Evolutionary conservation across 2,888 invertebrate genomes (phyloP), one percentile per base, ranked within the genome.

Genomic region (Rosalia funebris): DNA sequence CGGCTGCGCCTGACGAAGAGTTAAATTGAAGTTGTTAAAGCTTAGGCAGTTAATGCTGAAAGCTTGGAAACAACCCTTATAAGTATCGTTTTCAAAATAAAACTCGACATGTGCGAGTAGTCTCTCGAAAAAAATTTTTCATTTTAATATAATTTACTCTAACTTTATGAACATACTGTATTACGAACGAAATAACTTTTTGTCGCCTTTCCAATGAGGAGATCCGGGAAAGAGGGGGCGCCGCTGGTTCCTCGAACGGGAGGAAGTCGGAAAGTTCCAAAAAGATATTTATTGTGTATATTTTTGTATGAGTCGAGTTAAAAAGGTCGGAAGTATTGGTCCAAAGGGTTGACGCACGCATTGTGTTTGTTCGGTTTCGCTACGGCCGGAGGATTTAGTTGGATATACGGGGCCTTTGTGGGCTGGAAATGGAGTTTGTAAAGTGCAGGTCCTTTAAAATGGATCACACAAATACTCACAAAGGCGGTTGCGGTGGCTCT

Each of bases 281-380:
- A 55, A 47, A 3, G 59, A 56, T 31, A 46, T 56, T 59, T 62
- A 47, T 47, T 47, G 16, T 34, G 46, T 47, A 56, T 56, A 25
- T 7, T 48, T 32, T 52, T 31, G 31, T 37, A 32, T 31, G 36
- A 47, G 55, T 14, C 17, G 47, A 56, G 62, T 56, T 53, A 42
- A 48, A 59, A 62, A 62, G 62, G 59, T 59, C 62, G 59, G 59
- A 62, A 62, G 45, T 56, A 36, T 56, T 39, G 37, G 14, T 39
- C 41, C 36, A 52, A 62, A 62, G 47, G 56, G 59, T 59, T 57
- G 53, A 58, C 44, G 36, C 44, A 34, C 47, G 52, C 52, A 62
- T 62, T 62, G 59, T 59, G 62, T 59, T 57, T 48, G 53, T 44
- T 52, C 59, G 39, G 46, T 47, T 47, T 47, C 47, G 50, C 41